Conservation (phyloP, 2,888 invertebrate genomes). For the Sinohyriopsis cumingii region DNA sequence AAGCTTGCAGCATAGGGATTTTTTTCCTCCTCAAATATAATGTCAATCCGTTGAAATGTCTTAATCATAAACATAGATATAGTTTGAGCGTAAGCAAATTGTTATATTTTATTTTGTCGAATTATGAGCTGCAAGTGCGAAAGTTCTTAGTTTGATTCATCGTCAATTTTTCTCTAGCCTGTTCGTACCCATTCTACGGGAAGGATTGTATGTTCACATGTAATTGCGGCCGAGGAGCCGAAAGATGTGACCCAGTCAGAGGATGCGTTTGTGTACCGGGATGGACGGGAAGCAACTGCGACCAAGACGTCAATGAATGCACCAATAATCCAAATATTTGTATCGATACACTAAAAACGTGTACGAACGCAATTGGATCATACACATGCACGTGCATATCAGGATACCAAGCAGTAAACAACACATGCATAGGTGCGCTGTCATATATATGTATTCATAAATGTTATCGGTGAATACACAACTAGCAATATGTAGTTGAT, state of each 20-base stretch:
- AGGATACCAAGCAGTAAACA: slow-evolving; percentile 20
- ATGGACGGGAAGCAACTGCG: slow-evolving; percentile 33
- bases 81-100: too few species aligned
- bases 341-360: slow-evolving; percentile 24
- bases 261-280: slow-evolving; percentile 34
- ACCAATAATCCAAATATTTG: slow-evolving; percentile 16
- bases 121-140: too few species aligned
- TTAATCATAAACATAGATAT: too few species aligned
- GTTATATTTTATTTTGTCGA: too few species aligned
- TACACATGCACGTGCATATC: slow-evolving; percentile 28
- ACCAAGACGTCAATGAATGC: slow-evolving; percentile 33
- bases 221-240: slow-evolving; percentile 25
- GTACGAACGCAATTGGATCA: slow-evolving; percentile 39
- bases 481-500: too few species aligned
- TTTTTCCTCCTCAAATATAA: too few species aligned
- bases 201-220: slow-evolving; percentile 21
- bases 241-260: slow-evolving; percentile 23
- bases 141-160: too few species aligned
- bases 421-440: slow-evolving; percentile 27
- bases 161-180: slow-evolving; percentile 9
- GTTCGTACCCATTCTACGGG: slow-evolving; percentile 27
- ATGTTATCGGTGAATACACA: background rate
- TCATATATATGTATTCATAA: background rate
- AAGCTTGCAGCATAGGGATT: too few species aligned
- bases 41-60: too few species aligned